These are phyloP conservation scores for Chlorocebus sabaeus DNA, from an alignment of 2,113 vertebrate genomes.

Conservation along the genomic window DNA sequence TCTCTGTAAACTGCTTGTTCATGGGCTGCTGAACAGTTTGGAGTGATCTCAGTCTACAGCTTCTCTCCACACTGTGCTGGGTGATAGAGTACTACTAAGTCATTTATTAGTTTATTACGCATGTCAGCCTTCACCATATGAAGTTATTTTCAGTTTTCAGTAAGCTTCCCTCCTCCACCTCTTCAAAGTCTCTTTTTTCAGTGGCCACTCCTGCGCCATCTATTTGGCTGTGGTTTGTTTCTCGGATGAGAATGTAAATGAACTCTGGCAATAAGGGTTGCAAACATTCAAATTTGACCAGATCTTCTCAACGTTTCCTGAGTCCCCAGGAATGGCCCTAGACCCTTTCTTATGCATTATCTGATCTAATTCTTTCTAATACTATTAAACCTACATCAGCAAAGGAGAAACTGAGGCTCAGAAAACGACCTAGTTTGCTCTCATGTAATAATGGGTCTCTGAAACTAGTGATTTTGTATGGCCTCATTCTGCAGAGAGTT, in stretches of 20 bases:
- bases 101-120: fast-evolving
- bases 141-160: background rate
- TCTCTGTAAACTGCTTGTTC: background rate
- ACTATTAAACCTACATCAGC: background rate
- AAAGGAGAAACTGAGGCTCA: background rate
- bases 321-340: background rate
- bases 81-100: too few species aligned
- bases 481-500: background rate
- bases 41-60: too few species aligned
- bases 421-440: background rate
- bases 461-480: background rate
- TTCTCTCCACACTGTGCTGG: background rate
- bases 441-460: background rate
- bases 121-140: background rate
- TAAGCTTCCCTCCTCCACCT: background rate
- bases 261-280: background rate
- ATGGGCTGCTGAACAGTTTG: background rate
- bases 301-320: background rate
- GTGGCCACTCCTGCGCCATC: background rate
- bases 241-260: background rate
- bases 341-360: background rate
- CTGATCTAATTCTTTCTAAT: background rate
- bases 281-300: background rate
- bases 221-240: background rate
- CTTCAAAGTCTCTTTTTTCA: background rate